A percentile compares a stretch with the other conserved stretches of the same genome.
Conservation (phyloP, 2,888 invertebrate species). For the Lymantria monacha region DNA sequence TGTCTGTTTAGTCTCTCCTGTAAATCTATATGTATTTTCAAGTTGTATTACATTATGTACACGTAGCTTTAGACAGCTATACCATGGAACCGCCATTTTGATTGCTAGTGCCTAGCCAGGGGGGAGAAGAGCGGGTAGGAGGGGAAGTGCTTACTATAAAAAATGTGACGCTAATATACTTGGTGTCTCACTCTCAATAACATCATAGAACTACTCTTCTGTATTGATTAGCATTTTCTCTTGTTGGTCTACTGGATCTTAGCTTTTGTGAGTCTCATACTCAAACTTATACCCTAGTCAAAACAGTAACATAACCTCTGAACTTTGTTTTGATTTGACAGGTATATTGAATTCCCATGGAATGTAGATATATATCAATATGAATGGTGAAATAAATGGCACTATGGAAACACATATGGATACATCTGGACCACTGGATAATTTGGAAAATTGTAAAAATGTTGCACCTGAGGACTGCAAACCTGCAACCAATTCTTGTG, state of each 20-base stretch:
- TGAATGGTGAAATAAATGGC: slow-evolving; percentile 69
- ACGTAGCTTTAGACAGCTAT: slow-evolving; percentile 61
- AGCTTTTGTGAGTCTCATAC: slow-evolving; percentile 3
- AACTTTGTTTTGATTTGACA: slow-evolving; percentile 53
- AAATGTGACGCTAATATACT: slow-evolving; percentile 62
- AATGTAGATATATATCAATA: slow-evolving; percentile 53
- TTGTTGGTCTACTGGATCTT: background rate
- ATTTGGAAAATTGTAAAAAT: slow-evolving; percentile 29
- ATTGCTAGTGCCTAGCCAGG: slow-evolving; percentile 70
- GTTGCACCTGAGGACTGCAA: slow-evolving; percentile 26
- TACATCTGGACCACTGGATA: slow-evolving; percentile 29
- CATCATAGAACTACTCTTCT: slow-evolving; percentile 27
- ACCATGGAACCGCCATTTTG: slow-evolving; percentile 77
- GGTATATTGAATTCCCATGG: slow-evolving; percentile 57
- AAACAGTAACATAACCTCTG: slow-evolving; percentile 51
- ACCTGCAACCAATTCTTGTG: slow-evolving; percentile 31
- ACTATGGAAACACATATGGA: slow-evolving; percentile 62
- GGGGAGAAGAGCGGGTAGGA: slow-evolving; percentile 56
- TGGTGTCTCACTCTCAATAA: slow-evolving; percentile 37
- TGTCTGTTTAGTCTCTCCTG: slow-evolving; percentile 11
- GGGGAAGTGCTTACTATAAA: slow-evolving; percentile 55
- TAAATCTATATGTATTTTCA: slow-evolving; percentile 41
- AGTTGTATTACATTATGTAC: slow-evolving; percentile 50
- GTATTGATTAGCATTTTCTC: background rate
- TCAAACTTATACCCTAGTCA: slow-evolving; percentile 6